Conservation (phyloP, 1,140 invertebrate species). For the Oppia nitens region DNA sequence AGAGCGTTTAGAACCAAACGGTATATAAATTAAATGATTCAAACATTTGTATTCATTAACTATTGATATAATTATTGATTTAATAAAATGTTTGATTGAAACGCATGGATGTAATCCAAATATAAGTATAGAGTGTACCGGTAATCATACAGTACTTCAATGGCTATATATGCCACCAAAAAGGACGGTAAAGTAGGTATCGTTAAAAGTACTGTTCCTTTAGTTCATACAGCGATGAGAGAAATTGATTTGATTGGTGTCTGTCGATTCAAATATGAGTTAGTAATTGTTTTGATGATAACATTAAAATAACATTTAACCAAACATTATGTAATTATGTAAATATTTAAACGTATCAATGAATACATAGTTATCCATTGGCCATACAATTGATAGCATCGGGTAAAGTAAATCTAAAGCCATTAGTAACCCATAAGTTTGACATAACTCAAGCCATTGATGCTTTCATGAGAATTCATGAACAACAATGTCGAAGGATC, state of each 20-base stretch:
- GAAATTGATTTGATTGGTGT: conserved; percentile 80
- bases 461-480: conserved; percentile 67
- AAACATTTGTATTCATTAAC: too few relatives aligned
- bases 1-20: neutral
- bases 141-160: conserved; percentile 47
- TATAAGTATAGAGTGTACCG: too few relatives aligned
- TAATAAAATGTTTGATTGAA: too few relatives aligned
- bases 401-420: conserved; percentile 65
- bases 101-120: too few relatives aligned
- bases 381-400: conserved; percentile 47
- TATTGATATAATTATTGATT: too few relatives aligned
- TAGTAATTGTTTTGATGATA: too few relatives aligned
- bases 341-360: too few relatives aligned
- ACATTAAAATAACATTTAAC: too few relatives aligned
- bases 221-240: conserved; percentile 52
- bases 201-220: conserved; percentile 61
- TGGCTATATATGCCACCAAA: conserved; percentile 62
- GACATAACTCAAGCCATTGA: conserved; percentile 59
- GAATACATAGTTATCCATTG: conserved; percentile 69
- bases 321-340: too few relatives aligned
- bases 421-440: conserved; percentile 76
- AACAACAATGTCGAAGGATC: conserved; percentile 36
- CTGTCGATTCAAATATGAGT: conserved; percentile 77
- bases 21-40: too few relatives aligned
- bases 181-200: conserved; percentile 62